Base-by-base conservation (phyloP, 2,888 invertebrate species). In the Tenthredo amoena region DNA sequence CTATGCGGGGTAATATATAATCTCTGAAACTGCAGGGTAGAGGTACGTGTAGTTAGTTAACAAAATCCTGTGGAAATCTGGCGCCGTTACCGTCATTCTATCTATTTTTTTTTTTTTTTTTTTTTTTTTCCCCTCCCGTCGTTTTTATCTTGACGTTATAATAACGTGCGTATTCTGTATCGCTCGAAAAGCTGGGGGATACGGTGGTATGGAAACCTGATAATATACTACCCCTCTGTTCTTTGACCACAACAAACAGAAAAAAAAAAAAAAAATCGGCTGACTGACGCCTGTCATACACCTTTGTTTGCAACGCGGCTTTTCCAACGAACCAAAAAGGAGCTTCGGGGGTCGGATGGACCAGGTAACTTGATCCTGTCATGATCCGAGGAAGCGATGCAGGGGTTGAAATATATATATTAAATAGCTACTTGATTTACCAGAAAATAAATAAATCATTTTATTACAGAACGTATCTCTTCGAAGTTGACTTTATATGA, bases 221-320 rank as follows among this genome's bases (percentile, higher is more conserved):
- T 68, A 68, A 68, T 68, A 34, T 18, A 18, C 62, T 68, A 31
- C 34, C 68, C 34, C 18, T 12, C 15, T 18, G 68, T 18, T 68
- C 34, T 68, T 68, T 68, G 68, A 68, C 68, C 68, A 18, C 68
- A 26, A 62, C 21, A 62, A 62, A 26, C 21, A 68, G 18, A 34
- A 34, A 68, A 68, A 68, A 65, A 68, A 68, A 34, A n/a, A 72
- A 40, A 21, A 2, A n/a, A 37, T 1, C 40, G 37, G 40, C 9
- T 72, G 72, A 43, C 72, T 74, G 72, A 74, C 72, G 43, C 72
- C 72, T 15, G 72, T 68, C 68, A 34, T 31, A 34, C 9, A 68
- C 43, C 72, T 74, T 74, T 43, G 72, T 74, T 74, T 40, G 12
- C 40, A 26, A 43, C 31, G 6, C 37, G 15, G 43, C 40, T 74